Base-by-base conservation (phyloP, 1,140 invertebrate species). In the Eurosta solidaginis region DNA sequence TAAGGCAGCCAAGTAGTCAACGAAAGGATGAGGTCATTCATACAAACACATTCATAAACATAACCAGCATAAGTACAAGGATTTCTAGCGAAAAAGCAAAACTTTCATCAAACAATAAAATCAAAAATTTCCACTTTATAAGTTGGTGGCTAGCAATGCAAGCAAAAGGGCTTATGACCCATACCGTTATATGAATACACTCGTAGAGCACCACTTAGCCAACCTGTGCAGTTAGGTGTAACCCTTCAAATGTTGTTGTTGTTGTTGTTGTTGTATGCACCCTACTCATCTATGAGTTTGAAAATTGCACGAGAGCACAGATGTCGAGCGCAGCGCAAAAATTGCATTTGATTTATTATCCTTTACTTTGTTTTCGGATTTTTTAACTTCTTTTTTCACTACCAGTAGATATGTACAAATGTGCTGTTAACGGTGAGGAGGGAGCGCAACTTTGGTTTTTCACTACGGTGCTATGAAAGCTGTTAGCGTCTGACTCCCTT, bases 281-380 rank as follows among this genome's bases (percentile, higher is more conserved):
- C n/a, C n/a, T n/a, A n/a, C 49, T n/a, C 49, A 22, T 52, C n/a
- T n/a, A n/a, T n/a, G n/a, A n/a, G n/a, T 52, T 22, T 22, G 49
- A 22, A 52, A 22, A 63, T 63, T 68, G 59, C 59, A 68, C 9
- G 36, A n/a, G n/a, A 68, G 33, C 59, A 68, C 59, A 33, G 40
- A 36, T 40, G 59, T 68, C 33, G 59, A 68, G 59, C 59, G 59
- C 59, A 68, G 59, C 59, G 33, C 36, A 68, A 68, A 68, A 68
- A 68, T 68, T 68, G 59, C 59, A 68, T 68, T 68, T 68, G 59
- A 68, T 68, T 68, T 68, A 68, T 68, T 68, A 68, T 68, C 59
- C 59, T 68, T 68, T 68, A 68, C 59, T 68, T 59, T 59, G 27
- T 22, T 59, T 59, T 36, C 54, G 12, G 54, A 12, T 59, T 29